Evolutionary conservation across 2,797 vertebrate species (phyloP).

Genomic region (Girardinus metallicus): DNA sequence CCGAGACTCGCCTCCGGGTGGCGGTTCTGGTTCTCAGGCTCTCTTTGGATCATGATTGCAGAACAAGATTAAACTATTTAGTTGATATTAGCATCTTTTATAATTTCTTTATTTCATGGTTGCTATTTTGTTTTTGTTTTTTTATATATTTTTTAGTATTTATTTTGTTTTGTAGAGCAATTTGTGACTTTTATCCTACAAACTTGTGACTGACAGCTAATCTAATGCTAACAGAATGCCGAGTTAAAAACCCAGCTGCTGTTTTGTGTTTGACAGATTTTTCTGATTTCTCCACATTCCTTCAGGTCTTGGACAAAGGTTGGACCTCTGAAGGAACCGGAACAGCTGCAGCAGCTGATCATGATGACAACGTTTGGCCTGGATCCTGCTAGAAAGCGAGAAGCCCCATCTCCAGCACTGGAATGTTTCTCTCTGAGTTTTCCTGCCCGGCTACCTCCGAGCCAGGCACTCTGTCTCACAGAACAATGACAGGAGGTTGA

Average conservation of each 20-base stretch:
- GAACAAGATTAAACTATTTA: background rate
- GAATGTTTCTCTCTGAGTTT: background rate
- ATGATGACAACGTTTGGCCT: background rate
- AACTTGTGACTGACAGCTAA: too few relatives aligned
- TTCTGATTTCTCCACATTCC: background rate
- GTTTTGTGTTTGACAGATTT: background rate
- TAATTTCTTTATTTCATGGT: background rate
- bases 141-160: background rate
- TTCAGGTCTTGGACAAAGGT: background rate
- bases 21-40: background rate
- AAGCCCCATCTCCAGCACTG: background rate
- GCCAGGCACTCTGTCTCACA: slow-evolving; percentile 18
- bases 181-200: background rate
- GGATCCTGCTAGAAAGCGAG: background rate
- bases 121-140: background rate
- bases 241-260: background rate
- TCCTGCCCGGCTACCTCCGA: slow-evolving; percentile 11
- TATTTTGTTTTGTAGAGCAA: background rate
- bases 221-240: background rate
- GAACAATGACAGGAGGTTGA: slow-evolving; percentile 70
- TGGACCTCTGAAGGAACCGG: background rate
- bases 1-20: background rate
- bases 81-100: background rate
- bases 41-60: background rate
- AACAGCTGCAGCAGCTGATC: slow-evolving; percentile 13